phyloP scores from a whole-genome alignment of 2,113 vertebrate species.

The Gymnarchus niloticus region DNA sequence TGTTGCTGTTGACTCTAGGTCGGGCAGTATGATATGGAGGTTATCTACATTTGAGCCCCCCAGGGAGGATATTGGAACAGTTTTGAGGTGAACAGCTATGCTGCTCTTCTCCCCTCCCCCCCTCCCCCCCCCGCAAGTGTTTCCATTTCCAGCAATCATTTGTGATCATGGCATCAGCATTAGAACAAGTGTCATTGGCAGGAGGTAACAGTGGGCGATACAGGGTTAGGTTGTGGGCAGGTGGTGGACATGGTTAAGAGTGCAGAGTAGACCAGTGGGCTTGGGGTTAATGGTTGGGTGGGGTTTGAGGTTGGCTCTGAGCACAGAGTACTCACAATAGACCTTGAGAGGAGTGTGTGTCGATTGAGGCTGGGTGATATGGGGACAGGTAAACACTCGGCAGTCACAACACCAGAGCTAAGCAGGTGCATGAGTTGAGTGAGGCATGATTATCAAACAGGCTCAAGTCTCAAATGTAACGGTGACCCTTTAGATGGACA shows the following conservation, averaged over 20 bases:
- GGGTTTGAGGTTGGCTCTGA: too few species aligned
- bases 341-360: too few species aligned
- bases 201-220: not conserved
- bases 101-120: not conserved
- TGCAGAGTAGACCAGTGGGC: too few species aligned
- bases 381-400: too few species aligned
- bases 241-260: not conserved
- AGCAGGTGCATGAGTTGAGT: too few species aligned
- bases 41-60: constrained; percentile 57
- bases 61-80: constrained; percentile 19
- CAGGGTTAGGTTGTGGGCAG: not conserved
- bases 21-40: constrained; percentile 51
- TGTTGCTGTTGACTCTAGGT: constrained; percentile 44
- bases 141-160: not conserved
- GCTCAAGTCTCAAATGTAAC: not conserved
- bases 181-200: not conserved
- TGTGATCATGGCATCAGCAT: not conserved
- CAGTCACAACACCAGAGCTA: too few species aligned
- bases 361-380: too few species aligned
- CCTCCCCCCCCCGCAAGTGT: not conserved
- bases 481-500: not conserved
- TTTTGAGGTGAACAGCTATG: constrained; percentile 22
- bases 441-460: not conserved
- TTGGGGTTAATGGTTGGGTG: too few species aligned
- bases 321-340: too few species aligned